A percentile compares a stretch with the other conserved stretches of the same genome.
Conservation (phyloP, 2,113 vertebrate genomes). For the Balaeniceps rex region DNA sequence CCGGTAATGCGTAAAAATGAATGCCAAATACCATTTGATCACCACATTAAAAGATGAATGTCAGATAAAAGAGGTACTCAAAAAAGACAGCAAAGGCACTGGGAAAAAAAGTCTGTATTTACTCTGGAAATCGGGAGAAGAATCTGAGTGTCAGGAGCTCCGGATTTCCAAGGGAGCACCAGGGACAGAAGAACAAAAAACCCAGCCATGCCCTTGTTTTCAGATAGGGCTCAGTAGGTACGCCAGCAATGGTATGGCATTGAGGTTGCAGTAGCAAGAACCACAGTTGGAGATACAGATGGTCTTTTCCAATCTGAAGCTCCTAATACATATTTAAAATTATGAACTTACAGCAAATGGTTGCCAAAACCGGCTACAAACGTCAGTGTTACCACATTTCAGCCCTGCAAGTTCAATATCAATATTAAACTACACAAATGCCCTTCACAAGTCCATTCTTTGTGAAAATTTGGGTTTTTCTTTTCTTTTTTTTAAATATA, state of each 20-base stretch:
- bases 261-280: background rate
- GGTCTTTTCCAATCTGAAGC: background rate
- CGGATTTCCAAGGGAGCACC: background rate
- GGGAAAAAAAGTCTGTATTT: background rate
- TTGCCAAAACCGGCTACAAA: background rate
- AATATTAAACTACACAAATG: background rate
- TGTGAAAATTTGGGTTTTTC: accelerated
- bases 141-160: background rate
- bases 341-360: background rate
- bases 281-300: background rate
- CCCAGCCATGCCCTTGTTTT: background rate
- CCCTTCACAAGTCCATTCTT: background rate
- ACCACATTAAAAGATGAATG: background rate
- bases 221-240: background rate
- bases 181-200: background rate
- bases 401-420: background rate
- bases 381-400: background rate
- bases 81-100: background rate
- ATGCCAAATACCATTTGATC: background rate
- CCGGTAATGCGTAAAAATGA: background rate
- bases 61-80: background rate
- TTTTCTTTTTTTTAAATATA: background rate
- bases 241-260: accelerated
- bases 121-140: background rate
- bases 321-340: background rate